Percentiles rank a stretch among this genome's conserved stretches.
Conservation (phyloP, 1,140 invertebrate genomes). For the Nymphalis io region DNA sequence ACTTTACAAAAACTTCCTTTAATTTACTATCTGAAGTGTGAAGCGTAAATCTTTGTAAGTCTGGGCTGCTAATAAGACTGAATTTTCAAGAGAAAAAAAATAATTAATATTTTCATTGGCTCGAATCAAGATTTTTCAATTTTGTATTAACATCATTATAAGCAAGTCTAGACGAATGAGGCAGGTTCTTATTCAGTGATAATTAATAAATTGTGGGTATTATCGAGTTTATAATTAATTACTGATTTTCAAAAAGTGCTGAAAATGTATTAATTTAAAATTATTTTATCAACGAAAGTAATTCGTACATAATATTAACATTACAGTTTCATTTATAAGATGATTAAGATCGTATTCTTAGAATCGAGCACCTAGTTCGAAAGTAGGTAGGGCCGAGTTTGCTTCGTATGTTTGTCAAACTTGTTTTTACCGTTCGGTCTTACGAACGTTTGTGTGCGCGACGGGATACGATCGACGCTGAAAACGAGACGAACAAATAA, state of each 20-base stretch:
- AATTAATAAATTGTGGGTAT: too few relatives aligned
- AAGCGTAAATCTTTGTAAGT: too few relatives aligned
- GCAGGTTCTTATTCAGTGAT: too few relatives aligned
- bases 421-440: constrained; percentile 22
- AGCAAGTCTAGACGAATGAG: too few relatives aligned
- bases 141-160: too few relatives aligned
- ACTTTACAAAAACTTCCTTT: too few relatives aligned
- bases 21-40: too few relatives aligned
- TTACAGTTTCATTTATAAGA: constrained; percentile 6
- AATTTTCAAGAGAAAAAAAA: too few relatives aligned
- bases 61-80: too few relatives aligned
- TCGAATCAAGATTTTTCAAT: too few relatives aligned
- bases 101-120: too few relatives aligned
- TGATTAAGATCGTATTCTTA: constrained; percentile 17
- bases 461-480: not conserved
- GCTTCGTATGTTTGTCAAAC: constrained; percentile 9
- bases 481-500: constrained; percentile 3
- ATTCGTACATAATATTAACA: not conserved
- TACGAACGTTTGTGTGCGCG: not conserved
- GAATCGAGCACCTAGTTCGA: constrained; percentile 8
- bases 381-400: constrained; percentile 16
- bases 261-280: not conserved
- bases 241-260: not conserved
- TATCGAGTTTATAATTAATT: too few relatives aligned
- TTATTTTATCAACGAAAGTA: not conserved